These are phyloP conservation scores for Solenopsis fugax DNA, from an alignment of 1,140 invertebrate species.

Conservation along the genomic window DNA sequence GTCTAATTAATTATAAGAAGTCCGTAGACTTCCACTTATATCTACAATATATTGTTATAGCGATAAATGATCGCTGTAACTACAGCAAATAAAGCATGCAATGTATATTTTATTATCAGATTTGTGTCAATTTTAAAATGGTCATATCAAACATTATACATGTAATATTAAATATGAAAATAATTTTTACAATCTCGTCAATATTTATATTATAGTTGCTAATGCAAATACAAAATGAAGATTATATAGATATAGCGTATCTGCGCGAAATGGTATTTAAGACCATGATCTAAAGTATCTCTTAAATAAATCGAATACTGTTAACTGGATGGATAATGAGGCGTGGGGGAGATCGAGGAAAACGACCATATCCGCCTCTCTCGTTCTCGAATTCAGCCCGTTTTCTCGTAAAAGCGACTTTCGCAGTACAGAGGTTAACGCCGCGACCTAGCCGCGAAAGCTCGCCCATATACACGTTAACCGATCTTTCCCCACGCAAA, in stretches of 20 bases:
- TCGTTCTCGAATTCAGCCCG: slow-evolving; percentile 67
- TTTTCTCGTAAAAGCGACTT: slow-evolving; percentile 41
- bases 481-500: slow-evolving; percentile 56
- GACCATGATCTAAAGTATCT: neutral
- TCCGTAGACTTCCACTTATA: neutral
- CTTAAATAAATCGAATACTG: slow-evolving; percentile 14
- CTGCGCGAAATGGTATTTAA: slow-evolving; percentile 1
- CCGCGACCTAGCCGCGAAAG: slow-evolving; percentile 60
- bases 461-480: slow-evolving; percentile 38
- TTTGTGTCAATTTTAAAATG: neutral
- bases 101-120: neutral
- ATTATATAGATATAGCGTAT: neutral
- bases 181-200: neutral
- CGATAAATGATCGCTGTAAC: neutral
- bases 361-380: slow-evolving; percentile 68
- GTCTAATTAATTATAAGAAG: neutral
- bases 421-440: slow-evolving; percentile 57
- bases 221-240: neutral
- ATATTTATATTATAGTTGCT: neutral
- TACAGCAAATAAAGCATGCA: neutral
- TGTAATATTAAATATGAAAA: neutral
- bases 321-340: slow-evolving; percentile 36
- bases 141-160: neutral
- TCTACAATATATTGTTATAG: neutral
- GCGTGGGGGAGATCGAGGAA: slow-evolving; percentile 46